Conservation (phyloP, 2,888 invertebrate species). For the Aleiodes alternator region DNA sequence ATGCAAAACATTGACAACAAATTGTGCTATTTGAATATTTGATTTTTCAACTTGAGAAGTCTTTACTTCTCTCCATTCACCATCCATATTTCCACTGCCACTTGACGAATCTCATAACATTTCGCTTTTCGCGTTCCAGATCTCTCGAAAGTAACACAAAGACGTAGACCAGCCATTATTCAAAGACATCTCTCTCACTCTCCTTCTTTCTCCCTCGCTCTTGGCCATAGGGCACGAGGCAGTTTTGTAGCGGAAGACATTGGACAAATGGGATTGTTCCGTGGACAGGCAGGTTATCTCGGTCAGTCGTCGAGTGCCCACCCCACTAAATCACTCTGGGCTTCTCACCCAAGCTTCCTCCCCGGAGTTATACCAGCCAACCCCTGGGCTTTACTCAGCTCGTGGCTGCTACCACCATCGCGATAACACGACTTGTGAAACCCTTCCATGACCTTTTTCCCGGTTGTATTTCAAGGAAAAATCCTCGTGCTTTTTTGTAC, state of each 20-base stretch:
- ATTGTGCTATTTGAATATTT: no score
- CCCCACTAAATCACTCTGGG: conserved; percentile 72
- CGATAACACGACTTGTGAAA: conserved; percentile 64
- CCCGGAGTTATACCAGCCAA: conserved; percentile 53
- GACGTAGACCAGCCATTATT: conserved; percentile 60
- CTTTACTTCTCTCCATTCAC: neutral
- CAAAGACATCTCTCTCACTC: conserved; percentile 63
- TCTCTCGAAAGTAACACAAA: conserved; percentile 3
- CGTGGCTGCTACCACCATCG: conserved; percentile 61
- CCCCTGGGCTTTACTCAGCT: conserved; percentile 50
- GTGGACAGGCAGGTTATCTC: conserved; percentile 74
- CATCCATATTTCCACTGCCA: no score
- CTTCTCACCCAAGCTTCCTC: conserved; percentile 63
- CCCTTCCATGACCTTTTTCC: conserved; percentile 52
- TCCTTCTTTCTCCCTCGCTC: neutral
- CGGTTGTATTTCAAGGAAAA: conserved; percentile 37
- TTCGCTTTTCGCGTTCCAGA: neutral
- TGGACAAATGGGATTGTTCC: conserved; percentile 74
- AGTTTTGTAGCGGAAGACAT: conserved; percentile 74
- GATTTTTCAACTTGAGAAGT: neutral
- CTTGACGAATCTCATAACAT: no score
- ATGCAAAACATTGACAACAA: no score
- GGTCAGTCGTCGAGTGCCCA: conserved; percentile 73
- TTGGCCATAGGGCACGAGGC: conserved; percentile 57
- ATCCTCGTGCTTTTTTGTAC: neutral